Conservation (phyloP, 2,888 invertebrate genomes). For the Xylota segnis region DNA sequence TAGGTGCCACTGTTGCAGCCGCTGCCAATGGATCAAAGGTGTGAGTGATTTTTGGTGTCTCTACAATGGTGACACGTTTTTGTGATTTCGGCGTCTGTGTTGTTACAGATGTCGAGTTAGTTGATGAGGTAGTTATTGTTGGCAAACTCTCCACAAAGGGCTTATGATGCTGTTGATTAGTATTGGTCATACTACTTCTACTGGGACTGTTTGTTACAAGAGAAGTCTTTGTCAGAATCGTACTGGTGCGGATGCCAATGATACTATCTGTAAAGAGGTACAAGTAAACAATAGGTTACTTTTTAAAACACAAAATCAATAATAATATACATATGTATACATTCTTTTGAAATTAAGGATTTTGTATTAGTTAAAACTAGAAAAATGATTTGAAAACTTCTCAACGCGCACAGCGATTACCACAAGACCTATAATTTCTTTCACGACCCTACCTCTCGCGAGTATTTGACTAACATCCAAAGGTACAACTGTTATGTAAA, state of each 20-base stretch:
- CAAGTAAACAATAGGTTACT: not conserved
- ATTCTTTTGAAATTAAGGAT: too few species aligned
- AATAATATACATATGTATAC: too few species aligned
- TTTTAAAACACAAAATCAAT: not conserved
- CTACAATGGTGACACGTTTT: conserved; percentile 83
- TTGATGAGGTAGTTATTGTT: conserved; percentile 68
- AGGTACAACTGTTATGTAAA: too few species aligned
- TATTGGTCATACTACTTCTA: conserved; percentile 43
- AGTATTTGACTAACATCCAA: too few species aligned
- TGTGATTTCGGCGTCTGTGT: conserved; percentile 83
- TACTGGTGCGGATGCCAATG: conserved; percentile 83
- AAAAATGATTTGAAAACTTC: too few species aligned
- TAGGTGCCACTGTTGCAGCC: conserved; percentile 73
- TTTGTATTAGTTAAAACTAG: too few species aligned
- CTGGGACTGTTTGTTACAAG: conserved; percentile 29
- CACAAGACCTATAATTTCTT: too few species aligned
- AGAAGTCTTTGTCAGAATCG: conserved; percentile 77
- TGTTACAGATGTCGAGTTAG: conserved; percentile 78
- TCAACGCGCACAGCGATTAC: too few species aligned
- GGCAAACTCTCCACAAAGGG: conserved; percentile 79
- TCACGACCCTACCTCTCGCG: too few species aligned
- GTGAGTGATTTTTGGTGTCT: conserved; percentile 81
- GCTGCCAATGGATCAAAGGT: conserved; percentile 82
- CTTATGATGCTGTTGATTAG: conserved; percentile 79
- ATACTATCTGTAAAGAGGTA: conserved; percentile 81